Evolutionary conservation across 2,113 vertebrate species (phyloP).

Genomic region (Pomatostomus ruficeps): DNA sequence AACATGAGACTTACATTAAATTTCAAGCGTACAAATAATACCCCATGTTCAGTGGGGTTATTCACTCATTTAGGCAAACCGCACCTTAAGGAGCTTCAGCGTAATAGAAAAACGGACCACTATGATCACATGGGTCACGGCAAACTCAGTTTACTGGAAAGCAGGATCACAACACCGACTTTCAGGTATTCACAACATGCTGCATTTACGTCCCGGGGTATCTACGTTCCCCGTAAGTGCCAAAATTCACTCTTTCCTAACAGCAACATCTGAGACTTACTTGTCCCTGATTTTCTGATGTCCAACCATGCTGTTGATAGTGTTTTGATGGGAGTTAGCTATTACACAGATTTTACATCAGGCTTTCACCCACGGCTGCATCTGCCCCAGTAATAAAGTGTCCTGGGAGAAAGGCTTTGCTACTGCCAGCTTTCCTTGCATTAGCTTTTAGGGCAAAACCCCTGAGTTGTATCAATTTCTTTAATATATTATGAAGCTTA

Average conservation of each 20-base stretch:
- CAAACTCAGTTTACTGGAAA: neutral
- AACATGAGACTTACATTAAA: neutral
- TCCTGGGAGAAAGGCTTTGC: neutral
- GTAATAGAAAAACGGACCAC: neutral
- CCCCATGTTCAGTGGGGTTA: neutral
- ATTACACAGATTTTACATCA: neutral
- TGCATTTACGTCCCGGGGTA: accelerated
- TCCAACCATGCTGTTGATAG: accelerated
- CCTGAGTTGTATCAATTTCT: neutral
- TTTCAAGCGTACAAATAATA: accelerated
- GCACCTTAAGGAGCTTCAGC: neutral
- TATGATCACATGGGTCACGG: neutral
- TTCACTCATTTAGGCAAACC: neutral
- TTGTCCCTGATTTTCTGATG: neutral
- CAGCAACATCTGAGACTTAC: neutral
- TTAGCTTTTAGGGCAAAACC: neutral
- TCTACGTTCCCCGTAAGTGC: neutral
- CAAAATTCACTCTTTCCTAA: neutral
- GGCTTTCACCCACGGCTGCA: neutral
- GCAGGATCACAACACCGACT: accelerated
- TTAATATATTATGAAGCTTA: neutral
- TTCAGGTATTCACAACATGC: neutral
- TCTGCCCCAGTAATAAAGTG: neutral
- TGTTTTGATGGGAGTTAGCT: neutral
- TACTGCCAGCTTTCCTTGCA: neutral